Evolutionary conservation across 2,888 invertebrate species (phyloP).

Genomic region (Eupithecia subumbrata): DNA sequence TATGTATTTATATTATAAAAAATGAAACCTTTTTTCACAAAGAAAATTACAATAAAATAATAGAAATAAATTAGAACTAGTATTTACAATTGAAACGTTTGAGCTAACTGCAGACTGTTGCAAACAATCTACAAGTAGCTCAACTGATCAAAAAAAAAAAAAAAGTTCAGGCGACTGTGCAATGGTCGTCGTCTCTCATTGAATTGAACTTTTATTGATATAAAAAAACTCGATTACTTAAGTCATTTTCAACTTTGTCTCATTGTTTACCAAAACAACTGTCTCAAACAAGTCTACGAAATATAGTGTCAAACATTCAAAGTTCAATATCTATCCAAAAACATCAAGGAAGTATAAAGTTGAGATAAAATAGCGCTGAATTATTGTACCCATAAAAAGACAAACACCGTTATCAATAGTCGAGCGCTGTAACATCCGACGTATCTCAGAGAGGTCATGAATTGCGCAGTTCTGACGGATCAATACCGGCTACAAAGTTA

Average conservation of each 20-base stretch:
- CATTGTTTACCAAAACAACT: neutral
- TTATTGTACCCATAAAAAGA: conserved; percentile 25
- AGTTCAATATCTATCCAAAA: conserved; percentile 1
- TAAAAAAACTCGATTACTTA: no score
- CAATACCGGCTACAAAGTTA: conserved; percentile 82
- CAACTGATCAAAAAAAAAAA: no score
- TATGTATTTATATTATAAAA: no score
- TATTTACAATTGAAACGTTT: no score
- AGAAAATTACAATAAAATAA: no score
- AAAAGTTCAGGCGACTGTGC: neutral
- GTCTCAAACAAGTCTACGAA: neutral
- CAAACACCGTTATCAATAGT: conserved; percentile 55
- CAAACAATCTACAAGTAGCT: no score
- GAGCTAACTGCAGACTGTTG: no score
- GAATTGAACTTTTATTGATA: no score
- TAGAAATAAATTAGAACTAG: no score
- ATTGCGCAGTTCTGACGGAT: conserved; percentile 82
- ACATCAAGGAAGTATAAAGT: conserved; percentile 20
- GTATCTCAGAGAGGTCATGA: conserved; percentile 69
- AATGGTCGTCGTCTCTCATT: neutral
- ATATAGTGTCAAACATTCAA: neutral
- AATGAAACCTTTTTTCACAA: no score
- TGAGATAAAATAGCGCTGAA: conserved; percentile 29
- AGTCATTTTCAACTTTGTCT: neutral
- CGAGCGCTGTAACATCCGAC: conserved; percentile 63